Percentiles rank a stretch among this genome's conserved stretches.
phyloP scores from a whole-genome alignment of 2,113 vertebrate species.

The Pristiophorus japonicus region DNA sequence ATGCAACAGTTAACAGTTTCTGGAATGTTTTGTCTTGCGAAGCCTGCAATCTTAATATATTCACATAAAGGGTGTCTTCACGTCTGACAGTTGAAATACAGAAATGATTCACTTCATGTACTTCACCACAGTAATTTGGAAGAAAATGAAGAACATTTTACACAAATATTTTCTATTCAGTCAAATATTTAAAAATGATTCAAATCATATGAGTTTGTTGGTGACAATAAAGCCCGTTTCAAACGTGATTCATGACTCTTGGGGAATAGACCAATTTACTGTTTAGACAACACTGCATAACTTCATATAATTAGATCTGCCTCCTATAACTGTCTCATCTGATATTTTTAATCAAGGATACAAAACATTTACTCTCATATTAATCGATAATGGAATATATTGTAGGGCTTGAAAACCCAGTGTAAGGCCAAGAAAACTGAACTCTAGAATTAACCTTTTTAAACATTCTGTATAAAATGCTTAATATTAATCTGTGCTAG shows the following conservation, averaged over 20 bases:
- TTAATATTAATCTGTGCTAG: too few species aligned
- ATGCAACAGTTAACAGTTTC: neutral
- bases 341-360: neutral
- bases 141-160: slow-evolving; percentile 16
- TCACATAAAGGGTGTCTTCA: neutral
- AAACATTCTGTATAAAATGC: too few species aligned
- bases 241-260: neutral
- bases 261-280: slow-evolving; percentile 7
- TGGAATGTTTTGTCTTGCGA: slow-evolving; percentile 5
- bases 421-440: too few species aligned
- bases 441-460: too few species aligned
- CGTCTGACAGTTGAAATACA: neutral
- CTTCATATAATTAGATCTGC: neutral
- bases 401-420: too few species aligned
- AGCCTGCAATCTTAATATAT: neutral
- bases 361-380: slow-evolving; percentile 20
- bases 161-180: neutral
- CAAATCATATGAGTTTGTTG: neutral
- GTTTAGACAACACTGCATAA: neutral
- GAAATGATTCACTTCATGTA: neutral
- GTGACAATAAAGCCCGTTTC: neutral
- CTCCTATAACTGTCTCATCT: neutral
- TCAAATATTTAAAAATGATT: slow-evolving; percentile 6
- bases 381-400: neutral
- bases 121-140: neutral